phyloP scores from a whole-genome alignment of 92 coral and sea anemone genomes.

The Siderastrea radians region DNA sequence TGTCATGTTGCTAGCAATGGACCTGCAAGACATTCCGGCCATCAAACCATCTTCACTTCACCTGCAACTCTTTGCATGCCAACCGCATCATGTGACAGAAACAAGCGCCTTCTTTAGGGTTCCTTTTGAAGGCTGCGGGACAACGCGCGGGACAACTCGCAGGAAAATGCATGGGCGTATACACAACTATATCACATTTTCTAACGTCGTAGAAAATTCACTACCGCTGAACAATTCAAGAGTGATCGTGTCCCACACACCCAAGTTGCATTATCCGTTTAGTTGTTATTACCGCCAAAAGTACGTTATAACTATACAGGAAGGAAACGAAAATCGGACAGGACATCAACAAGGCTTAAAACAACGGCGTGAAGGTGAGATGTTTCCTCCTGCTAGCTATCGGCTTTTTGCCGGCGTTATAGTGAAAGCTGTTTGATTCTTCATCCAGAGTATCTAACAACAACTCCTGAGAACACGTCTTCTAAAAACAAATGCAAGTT shows the following conservation, averaged over 20 bases:
- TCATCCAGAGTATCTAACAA: no score
- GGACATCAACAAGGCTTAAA: not conserved
- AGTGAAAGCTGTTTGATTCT: no score
- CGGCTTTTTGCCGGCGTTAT: no score
- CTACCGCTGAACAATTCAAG: not conserved
- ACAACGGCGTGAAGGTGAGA: constrained; percentile 5
- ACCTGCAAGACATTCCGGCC: constrained; percentile 49
- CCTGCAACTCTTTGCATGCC: constrained; percentile 55
- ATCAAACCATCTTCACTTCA: constrained; percentile 68
- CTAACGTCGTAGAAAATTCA: constrained; percentile 70
- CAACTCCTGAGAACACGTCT: no score
- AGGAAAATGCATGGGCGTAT: no score
- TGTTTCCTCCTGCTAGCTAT: not conserved
- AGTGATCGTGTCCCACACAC: not conserved
- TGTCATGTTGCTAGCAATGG: constrained; percentile 59
- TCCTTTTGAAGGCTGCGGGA: constrained; percentile 76
- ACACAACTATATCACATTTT: constrained; percentile 43
- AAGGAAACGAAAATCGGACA: not conserved
- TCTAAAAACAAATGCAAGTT: no score
- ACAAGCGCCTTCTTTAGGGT: constrained; percentile 57
- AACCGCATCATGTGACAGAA: constrained; percentile 41
- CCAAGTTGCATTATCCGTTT: constrained; percentile 14
- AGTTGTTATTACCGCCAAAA: constrained; percentile 31
- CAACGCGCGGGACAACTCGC: constrained; percentile 44
- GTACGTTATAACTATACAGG: constrained; percentile 5